Conservation (phyloP, 2,888 invertebrate species). For the Stenchaetothrips biformis region DNA sequence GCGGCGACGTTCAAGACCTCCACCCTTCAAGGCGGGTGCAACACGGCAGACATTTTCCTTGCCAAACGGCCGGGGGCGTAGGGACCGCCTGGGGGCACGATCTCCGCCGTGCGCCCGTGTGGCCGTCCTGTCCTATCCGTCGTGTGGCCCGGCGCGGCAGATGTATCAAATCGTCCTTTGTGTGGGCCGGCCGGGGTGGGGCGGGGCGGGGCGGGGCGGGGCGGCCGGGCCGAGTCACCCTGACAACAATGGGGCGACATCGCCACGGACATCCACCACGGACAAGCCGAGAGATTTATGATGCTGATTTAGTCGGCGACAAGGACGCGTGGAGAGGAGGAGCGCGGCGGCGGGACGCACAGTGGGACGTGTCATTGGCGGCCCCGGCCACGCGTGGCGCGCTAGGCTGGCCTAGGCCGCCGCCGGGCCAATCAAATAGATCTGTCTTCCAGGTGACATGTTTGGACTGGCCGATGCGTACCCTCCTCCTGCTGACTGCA, state of each 20-base stretch:
- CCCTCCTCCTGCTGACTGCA: no score
- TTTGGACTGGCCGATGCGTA: neutral
- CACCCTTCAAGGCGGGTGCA: no score
- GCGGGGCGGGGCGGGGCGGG: neutral
- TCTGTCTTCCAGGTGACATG: conserved; percentile 20
- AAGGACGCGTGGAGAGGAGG: neutral
- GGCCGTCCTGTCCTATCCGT: neutral
- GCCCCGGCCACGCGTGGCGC: no score
- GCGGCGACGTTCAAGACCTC: no score
- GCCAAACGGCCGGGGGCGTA: no score
- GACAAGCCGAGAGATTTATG: conserved; percentile 23
- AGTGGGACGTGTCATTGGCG: neutral
- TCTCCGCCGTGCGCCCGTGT: neutral
- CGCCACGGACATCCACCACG: neutral
- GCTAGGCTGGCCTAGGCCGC: neutral
- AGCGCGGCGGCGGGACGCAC: neutral
- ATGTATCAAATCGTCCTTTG: conserved; percentile 23
- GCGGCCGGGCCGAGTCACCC: neutral
- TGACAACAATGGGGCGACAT: conserved; percentile 11
- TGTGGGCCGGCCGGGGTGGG: neutral
- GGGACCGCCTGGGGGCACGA: no score
- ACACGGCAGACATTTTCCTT: no score
- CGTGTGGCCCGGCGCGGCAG: neutral
- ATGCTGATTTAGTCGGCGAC: conserved; percentile 19
- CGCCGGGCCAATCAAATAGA: conserved; percentile 5